Evolutionary conservation across 2,113 vertebrate species (phyloP).

Genomic region (Catharus minimus): DNA sequence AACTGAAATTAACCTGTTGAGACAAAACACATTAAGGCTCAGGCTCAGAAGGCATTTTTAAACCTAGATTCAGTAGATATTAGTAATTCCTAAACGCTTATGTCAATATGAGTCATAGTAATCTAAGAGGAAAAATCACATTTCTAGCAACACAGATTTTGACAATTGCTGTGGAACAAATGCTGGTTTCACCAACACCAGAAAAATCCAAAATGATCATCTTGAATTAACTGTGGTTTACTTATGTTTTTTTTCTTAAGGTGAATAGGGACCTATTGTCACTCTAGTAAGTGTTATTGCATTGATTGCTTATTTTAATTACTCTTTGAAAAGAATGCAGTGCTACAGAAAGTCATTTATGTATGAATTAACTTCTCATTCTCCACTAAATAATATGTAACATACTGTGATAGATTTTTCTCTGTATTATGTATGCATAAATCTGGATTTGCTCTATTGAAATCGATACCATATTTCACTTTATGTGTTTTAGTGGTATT

Average conservation of each 20-base stretch:
- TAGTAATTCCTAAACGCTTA: background rate
- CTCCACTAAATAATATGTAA: background rate
- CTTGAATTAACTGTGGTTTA: background rate
- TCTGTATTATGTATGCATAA: background rate
- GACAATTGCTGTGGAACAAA: background rate
- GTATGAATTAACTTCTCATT: background rate
- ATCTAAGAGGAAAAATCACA: background rate
- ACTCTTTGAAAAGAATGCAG: background rate
- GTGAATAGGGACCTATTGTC: background rate
- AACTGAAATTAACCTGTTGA: background rate
- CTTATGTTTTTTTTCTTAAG: rapidly evolving
- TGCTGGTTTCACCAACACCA: background rate
- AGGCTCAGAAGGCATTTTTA: background rate
- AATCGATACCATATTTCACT: background rate
- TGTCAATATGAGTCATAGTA: background rate
- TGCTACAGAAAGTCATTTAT: background rate
- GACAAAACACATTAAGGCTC: background rate
- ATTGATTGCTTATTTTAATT: background rate
- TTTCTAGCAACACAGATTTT: background rate
- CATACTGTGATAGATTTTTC: background rate
- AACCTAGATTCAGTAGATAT: background rate
- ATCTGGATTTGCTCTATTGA: background rate
- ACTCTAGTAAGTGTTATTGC: background rate
- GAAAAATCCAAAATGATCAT: background rate
- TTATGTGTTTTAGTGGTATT: background rate